Percentiles rank a stretch among this genome's conserved stretches.
phyloP scores from a whole-genome alignment of 2,888 invertebrate genomes.

The Catonia carolina region DNA sequence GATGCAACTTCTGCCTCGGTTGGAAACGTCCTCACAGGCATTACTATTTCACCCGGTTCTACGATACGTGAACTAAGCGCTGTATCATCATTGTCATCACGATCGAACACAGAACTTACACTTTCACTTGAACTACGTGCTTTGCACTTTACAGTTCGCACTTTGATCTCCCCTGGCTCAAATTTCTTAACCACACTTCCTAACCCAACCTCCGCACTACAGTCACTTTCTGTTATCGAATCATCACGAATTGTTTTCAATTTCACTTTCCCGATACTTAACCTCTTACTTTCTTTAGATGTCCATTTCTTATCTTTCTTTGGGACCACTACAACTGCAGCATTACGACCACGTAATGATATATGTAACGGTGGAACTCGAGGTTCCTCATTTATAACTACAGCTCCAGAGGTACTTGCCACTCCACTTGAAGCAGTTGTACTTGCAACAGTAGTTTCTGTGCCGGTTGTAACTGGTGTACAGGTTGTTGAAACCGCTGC shows the following conservation, averaged over 20 bases:
- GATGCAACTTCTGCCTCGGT: slow-evolving; percentile 37
- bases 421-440: neutral
- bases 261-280: slow-evolving; percentile 45
- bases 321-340: slow-evolving; percentile 73
- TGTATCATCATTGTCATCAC: slow-evolving; percentile 31
- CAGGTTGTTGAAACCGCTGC: neutral
- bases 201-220: neutral
- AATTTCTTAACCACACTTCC: slow-evolving; percentile 22
- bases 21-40: slow-evolving; percentile 33
- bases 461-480: neutral
- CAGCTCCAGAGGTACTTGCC: slow-evolving; percentile 11
- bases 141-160: slow-evolving; percentile 24
- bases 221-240: neutral
- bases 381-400: slow-evolving; percentile 53
- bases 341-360: slow-evolving; percentile 72
- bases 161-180: slow-evolving; percentile 22
- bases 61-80: slow-evolving; percentile 32
- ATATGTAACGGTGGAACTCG: slow-evolving; percentile 85
- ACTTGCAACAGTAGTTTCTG: slow-evolving; percentile 2
- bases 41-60: slow-evolving; percentile 31
- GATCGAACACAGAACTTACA: neutral
- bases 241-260: slow-evolving; percentile 40
- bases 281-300: slow-evolving; percentile 40
- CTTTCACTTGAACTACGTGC: slow-evolving; percentile 9
- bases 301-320: slow-evolving; percentile 54